These are phyloP conservation scores for Orycteropus afer DNA, from an alignment of 2,113 vertebrate species.

Conservation along the genomic window DNA sequence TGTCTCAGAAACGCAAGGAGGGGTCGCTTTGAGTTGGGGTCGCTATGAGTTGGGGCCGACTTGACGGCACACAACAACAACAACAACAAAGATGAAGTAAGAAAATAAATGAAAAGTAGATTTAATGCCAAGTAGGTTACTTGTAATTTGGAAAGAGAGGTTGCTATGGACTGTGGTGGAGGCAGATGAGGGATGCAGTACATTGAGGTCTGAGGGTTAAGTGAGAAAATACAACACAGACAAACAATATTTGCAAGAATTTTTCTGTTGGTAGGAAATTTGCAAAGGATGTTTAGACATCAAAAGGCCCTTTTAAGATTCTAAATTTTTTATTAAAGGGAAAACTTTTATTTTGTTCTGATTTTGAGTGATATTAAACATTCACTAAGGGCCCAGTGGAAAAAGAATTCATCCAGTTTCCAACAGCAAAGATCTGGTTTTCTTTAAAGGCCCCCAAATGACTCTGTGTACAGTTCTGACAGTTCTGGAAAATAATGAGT, in stretches of 20 bases:
- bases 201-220: background rate
- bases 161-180: background rate
- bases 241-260: background rate
- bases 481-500: background rate
- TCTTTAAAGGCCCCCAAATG: background rate
- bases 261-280: background rate
- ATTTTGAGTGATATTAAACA: conserved; percentile 1
- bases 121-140: background rate
- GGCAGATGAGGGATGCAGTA: background rate
- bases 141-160: background rate
- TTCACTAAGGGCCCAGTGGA: too few relatives aligned
- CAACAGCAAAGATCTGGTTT: background rate
- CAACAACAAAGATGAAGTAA: too few relatives aligned
- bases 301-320: background rate
- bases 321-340: background rate
- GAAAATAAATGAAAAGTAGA: background rate
- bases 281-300: background rate
- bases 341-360: background rate
- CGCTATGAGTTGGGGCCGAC: too few relatives aligned
- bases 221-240: background rate
- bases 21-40: too few relatives aligned
- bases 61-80: too few relatives aligned
- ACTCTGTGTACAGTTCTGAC: background rate
- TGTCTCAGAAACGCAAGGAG: too few relatives aligned
- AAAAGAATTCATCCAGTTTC: background rate